A percentile compares a stretch with the other conserved stretches of the same genome.
phyloP scores from a whole-genome alignment of 2,113 vertebrate genomes.

The Ailuropoda melanoleuca region DNA sequence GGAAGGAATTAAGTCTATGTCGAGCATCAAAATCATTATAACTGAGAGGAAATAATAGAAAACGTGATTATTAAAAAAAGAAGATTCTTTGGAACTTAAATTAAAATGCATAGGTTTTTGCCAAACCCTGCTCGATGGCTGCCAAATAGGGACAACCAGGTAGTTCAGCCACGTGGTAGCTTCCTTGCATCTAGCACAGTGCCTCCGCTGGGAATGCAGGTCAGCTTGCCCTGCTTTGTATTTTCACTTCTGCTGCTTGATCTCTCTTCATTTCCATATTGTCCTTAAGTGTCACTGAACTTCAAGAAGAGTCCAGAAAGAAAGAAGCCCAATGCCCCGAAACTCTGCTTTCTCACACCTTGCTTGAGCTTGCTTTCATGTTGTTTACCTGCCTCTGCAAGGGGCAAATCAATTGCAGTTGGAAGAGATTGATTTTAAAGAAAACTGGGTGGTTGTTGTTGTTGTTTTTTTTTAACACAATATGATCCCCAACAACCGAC shows the following conservation, averaged over 20 bases:
- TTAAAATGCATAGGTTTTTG: not conserved
- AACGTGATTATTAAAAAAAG: not conserved
- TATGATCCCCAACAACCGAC: not conserved
- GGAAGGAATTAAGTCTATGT: not conserved
- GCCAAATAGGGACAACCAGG: not conserved
- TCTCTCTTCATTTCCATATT: not conserved
- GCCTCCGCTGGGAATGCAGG: not conserved
- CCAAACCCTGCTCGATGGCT: not conserved
- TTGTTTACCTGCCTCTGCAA: not conserved
- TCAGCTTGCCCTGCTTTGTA: not conserved
- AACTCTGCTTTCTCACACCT: not conserved
- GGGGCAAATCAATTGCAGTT: not conserved
- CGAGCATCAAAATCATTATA: not conserved
- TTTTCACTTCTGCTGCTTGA: not conserved
- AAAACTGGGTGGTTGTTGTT: not conserved
- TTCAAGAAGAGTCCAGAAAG: conserved; percentile 6
- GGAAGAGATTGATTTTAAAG: conserved; percentile 25
- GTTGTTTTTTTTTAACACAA: not conserved
- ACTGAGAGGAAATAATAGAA: not conserved
- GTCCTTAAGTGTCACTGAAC: not conserved
- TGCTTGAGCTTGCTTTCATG: not conserved
- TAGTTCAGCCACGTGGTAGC: not conserved
- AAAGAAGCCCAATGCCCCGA: not conserved
- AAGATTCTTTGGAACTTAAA: not conserved
- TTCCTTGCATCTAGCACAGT: not conserved